Evolutionary conservation across 1,140 invertebrate species (phyloP), one percentile per base, ranked within the genome.

Genomic region (Stegodyphus dumicola): DNA sequence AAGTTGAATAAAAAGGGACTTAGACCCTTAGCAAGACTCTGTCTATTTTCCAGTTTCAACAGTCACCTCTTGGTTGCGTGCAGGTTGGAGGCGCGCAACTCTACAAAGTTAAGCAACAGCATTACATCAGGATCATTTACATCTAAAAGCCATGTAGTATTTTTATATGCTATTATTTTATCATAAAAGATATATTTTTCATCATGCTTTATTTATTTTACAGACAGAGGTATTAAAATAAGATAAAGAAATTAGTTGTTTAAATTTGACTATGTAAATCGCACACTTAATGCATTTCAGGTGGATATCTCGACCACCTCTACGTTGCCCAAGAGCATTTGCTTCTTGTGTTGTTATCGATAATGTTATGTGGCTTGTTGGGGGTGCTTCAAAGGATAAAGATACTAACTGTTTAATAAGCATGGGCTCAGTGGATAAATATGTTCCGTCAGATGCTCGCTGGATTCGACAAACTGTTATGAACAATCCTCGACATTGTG

Each of bases 351-450:
- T 79, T 6, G 70, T 79, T 1, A 60, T 75, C 6, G 9, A 75
- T 10, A 53, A 75, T 6, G 11, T 51, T 6, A 33, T 86, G 67
- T 86, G 85, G 85, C 48, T 86, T 49, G 33, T 73, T 17, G 85
- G 76, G 0, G 85, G 85, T 5, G 65, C 65, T 10, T 85, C 74
- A 17, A 85, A 65, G 18, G 53, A 77, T 52, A 52, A n/a, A 5
- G 17, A 7, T 5, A 64, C n/a, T 18, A 64, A 71, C 7, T 60
- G 17, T 18, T n/a, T 85, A 13, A 65, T 85, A 6, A 85, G 83
- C 11, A 85, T 85, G 83, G 83, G 65, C 2, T 85, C 83, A 13
- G 69, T 85, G 5, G 83, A 85, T 48, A 77, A 77, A n/a, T 85
- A 85, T 18, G 60, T 71, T 64, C 49, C 65, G 0, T 65, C 56